Percentiles rank a stretch among this genome's conserved stretches.
Evolutionary conservation across 2,797 vertebrate species (phyloP).

Genomic region (Phoxinus dragarum): DNA sequence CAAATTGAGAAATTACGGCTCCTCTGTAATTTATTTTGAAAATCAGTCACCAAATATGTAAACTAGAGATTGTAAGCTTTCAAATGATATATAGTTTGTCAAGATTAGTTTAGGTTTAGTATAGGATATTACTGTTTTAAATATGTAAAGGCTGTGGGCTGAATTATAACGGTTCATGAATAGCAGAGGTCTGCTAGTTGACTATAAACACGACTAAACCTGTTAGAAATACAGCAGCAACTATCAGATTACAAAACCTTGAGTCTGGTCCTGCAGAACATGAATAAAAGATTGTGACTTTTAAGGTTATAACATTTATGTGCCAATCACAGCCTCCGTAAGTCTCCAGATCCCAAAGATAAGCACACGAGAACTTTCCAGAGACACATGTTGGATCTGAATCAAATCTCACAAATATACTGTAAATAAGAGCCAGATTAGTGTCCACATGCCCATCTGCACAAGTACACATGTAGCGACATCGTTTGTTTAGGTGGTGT

Average conservation of each 20-base stretch:
- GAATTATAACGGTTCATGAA: neutral
- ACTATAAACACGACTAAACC: neutral
- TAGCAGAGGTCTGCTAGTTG: neutral
- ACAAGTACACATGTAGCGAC: neutral
- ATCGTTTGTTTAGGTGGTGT: neutral
- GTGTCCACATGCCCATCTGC: neutral
- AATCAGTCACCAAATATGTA: too few relatives aligned
- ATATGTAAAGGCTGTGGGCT: too few relatives aligned
- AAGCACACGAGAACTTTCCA: slow-evolving; percentile 1
- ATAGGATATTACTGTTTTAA: too few relatives aligned
- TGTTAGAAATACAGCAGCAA: neutral
- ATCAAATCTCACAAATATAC: neutral
- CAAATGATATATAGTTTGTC: too few relatives aligned
- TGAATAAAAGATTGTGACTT: slow-evolving; percentile 27
- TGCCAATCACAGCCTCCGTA: slow-evolving; percentile 3
- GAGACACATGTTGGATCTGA: slow-evolving; percentile 6
- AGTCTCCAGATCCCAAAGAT: slow-evolving; percentile 3
- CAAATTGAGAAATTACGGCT: too few relatives aligned
- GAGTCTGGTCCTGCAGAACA: neutral
- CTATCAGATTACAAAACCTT: neutral
- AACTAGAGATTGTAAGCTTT: too few relatives aligned
- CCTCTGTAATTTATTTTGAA: too few relatives aligned
- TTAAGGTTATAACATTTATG: slow-evolving; percentile 29
- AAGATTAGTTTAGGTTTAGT: too few relatives aligned
- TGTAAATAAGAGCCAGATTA: neutral